Evolutionary conservation across 2,888 invertebrate species (phyloP), one percentile per base, ranked within the genome.

Genomic region (Carabus problematicus): DNA sequence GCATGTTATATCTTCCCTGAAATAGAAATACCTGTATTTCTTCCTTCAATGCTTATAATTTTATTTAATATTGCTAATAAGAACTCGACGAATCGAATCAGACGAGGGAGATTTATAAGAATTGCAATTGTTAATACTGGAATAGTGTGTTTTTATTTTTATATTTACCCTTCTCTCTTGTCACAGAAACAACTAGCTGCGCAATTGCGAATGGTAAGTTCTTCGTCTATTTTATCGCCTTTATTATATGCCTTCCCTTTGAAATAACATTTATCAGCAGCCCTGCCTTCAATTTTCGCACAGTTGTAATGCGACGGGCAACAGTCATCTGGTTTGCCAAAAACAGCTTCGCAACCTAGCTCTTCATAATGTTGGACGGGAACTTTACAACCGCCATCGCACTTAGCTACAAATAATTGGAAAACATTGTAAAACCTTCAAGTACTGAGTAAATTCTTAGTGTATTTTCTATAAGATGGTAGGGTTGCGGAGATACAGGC

Each of bases 341-440:
- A 61, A 11, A 47, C 49, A 19, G 61, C 18, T 19, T 19, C 39
- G 47, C 61, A 61, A 3, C 54, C 19, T 11, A 39, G 11, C 39
- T 62, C 41, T 52, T 64, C 39, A 40, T 70, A 42, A 54, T 59
- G 19, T 14, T 66, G 11, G 16, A 59, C n/a, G 14, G 59, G 59
- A 42, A 42, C 41, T 8, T 11, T 12, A 42, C 59, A 59, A 11
- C 59, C 59, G 7, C 12, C 42, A 59, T 40, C 42, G 59, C 59
- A 59, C 14, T 52, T 52, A 9, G 9, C 52, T 52, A 52, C 16
- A 52, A 14, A 52, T 7, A 52, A 29, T 29, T 29, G 6, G 3
- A 29, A 29, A 29, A 29, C 6, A 29, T 6, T 6, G 29, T n/a
- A n/a, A n/a, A n/a, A n/a, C n/a, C n/a, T n/a, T n/a, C n/a, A n/a